phyloP scores from a whole-genome alignment of 2,888 invertebrate species.

The Xestoiulus laeticollis region DNA sequence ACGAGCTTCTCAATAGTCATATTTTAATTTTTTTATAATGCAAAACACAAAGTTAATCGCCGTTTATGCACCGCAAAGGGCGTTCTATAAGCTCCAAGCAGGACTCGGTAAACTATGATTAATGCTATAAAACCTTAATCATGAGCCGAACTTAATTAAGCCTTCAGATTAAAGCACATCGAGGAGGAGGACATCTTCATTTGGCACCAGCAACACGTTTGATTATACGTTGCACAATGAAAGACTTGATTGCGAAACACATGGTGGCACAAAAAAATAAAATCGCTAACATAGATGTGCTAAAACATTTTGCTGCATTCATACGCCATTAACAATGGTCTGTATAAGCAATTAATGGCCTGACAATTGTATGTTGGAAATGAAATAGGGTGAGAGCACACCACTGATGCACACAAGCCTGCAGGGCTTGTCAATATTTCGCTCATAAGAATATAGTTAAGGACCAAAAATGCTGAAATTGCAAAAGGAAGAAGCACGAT shows the following conservation, averaged over 20 bases:
- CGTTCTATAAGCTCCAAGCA: not conserved
- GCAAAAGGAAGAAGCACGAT: too few species aligned
- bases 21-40: not conserved
- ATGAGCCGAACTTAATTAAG: not conserved
- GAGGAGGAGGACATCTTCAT: not conserved
- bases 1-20: not conserved
- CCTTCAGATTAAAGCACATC: not conserved
- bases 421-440: not conserved
- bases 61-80: not conserved
- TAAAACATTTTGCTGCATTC: constrained; percentile 14
- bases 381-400: not conserved
- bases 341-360: constrained; percentile 1
- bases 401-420: not conserved
- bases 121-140: not conserved
- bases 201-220: not conserved
- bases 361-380: not conserved
- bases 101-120: not conserved
- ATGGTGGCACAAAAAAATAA: not conserved
- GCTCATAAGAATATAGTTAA: not conserved
- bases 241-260: not conserved
- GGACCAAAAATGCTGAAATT: too few species aligned
- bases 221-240: not conserved
- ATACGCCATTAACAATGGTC: constrained; percentile 2
- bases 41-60: not conserved
- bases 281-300: not conserved